These are phyloP conservation scores for Pemphredon lugubris DNA, from an alignment of 2,888 invertebrate species.

Conservation along the genomic window DNA sequence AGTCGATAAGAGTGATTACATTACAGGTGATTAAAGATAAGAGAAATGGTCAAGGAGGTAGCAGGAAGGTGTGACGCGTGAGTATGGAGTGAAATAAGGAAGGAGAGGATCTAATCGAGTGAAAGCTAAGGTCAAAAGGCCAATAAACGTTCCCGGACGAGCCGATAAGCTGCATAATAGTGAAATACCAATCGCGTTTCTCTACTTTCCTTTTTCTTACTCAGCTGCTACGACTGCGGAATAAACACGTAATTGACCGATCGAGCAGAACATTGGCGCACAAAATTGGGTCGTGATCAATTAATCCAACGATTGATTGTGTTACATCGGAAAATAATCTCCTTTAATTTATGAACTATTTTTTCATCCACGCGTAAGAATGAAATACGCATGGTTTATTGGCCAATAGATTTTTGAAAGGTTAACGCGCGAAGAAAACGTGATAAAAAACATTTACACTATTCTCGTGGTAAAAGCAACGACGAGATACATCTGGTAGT, in stretches of 20 bases:
- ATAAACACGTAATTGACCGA: slow-evolving; percentile 9
- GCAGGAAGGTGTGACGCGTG: slow-evolving; percentile 2
- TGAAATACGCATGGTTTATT: too few relatives aligned
- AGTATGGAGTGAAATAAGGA: slow-evolving; percentile 46
- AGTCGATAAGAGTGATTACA: slow-evolving; percentile 27
- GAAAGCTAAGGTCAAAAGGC: slow-evolving; percentile 55
- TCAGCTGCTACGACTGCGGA: slow-evolving; percentile 4
- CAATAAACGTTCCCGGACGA: slow-evolving; percentile 49
- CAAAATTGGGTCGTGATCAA: background rate
- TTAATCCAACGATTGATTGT: background rate
- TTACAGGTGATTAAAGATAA: background rate
- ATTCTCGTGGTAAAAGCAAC: too few relatives aligned
- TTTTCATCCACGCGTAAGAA: too few relatives aligned
- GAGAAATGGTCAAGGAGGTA: too few relatives aligned
- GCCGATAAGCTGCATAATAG: slow-evolving; percentile 54
- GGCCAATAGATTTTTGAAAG: too few relatives aligned
- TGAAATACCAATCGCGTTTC: slow-evolving; percentile 54
- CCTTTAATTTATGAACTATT: too few relatives aligned
- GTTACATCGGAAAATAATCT: background rate
- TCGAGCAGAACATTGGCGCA: background rate
- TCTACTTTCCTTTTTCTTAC: slow-evolving; percentile 49
- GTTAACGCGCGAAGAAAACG: too few relatives aligned
- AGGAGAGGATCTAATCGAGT: slow-evolving; percentile 47
- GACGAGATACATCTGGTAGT: too few relatives aligned
- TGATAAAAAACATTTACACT: too few relatives aligned